Evolutionary conservation across 2,797 vertebrate species (phyloP), one percentile per base, ranked within the genome.

Genomic region (Phoeniculus purpureus): DNA sequence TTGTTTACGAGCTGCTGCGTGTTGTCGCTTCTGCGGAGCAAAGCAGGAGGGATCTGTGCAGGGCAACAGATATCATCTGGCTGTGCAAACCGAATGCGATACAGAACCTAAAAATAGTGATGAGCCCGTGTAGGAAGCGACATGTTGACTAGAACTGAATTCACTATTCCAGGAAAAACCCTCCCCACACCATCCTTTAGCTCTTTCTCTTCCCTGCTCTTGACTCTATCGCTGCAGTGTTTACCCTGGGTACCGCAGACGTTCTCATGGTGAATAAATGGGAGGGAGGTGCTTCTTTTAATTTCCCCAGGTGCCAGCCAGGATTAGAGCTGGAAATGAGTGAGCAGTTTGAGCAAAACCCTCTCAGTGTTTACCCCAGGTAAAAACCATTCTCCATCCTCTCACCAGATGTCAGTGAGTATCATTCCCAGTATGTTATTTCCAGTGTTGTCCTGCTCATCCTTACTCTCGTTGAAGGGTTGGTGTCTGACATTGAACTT

Each of bases 1-100:
- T 73, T 80, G 91, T 80, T 95, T 58, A 23, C 66, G n/a, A 92
- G 76, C 81, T 93, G 71, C 66, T 83, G 76, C 20, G 12, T 59
- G 34, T 59, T 65, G 88, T 82, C 84, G 50, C 55, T 77, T 56
- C 8, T 50, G 85, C 68, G 82, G 75, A 85, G 83, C 43, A 50
- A 60, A 77, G 2, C 61, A 27, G 75, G 67, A 71, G 75, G 47
- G 21, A 64, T 77, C 26, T 4, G 2, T 52, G 65, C 43, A 50
- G 23, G 59, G 52, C 40, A 58, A 64, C 58, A 73, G 15, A 29
- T 47, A 82, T 77, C 11, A 4, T 29, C 67, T 37, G 83, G 52
- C 31, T 75, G 79, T 56, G 51, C 6, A 66, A 68, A 29, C 51
- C 85, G 78, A 56, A 22, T 68, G 87, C 84, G 45, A 32, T 45